Evolutionary conservation across 2,797 vertebrate genomes (phyloP).

Genomic region (Gallinago stenura): DNA sequence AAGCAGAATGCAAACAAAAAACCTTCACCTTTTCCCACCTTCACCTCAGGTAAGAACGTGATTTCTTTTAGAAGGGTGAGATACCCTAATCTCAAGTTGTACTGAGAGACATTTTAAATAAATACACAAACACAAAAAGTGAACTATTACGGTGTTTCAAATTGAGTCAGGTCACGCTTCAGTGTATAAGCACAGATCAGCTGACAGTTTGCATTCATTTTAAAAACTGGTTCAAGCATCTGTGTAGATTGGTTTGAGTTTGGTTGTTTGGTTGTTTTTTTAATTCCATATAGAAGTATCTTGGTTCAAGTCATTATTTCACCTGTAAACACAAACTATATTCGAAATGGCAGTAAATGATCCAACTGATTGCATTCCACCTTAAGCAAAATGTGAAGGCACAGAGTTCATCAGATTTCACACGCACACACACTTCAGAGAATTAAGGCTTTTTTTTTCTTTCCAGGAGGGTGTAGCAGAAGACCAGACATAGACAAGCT

Average conservation of each 20-base stretch:
- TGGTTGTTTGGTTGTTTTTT: background rate
- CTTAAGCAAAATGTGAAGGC: background rate
- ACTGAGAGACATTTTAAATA: background rate
- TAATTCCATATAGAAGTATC: background rate
- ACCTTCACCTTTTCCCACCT: background rate
- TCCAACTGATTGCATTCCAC: background rate
- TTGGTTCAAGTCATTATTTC: background rate
- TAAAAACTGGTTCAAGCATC: background rate
- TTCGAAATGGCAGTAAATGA: background rate
- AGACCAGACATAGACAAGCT: background rate
- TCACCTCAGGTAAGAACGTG: background rate
- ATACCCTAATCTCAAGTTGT: background rate
- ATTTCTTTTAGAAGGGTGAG: background rate
- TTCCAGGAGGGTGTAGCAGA: background rate
- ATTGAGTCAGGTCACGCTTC: background rate
- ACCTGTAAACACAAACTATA: background rate
- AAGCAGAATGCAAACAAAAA: background rate
- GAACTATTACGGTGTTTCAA: background rate
- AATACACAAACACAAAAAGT: background rate
- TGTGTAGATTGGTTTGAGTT: background rate
- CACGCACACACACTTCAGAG: no score
- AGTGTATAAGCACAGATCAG: background rate
- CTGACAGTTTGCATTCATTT: background rate
- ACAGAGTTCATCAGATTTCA: background rate
- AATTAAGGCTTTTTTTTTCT: fast-evolving